A percentile compares a stretch with the other conserved stretches of the same genome.
phyloP scores from a whole-genome alignment of 2,888 invertebrate species.

The Drosophila nigricruria region DNA sequence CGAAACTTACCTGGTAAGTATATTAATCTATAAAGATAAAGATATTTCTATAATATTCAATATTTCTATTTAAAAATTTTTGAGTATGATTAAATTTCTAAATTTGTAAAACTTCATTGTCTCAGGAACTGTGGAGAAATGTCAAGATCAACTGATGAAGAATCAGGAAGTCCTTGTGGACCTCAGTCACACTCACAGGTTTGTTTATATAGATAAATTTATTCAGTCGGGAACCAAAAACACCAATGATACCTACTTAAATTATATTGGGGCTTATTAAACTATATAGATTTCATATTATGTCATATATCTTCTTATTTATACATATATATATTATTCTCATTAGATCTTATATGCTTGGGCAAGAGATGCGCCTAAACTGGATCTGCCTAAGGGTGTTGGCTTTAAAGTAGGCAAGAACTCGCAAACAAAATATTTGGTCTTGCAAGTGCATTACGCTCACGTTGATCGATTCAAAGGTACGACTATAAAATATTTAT shows the following conservation, averaged over 20 bases:
- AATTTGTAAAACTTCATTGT: background rate
- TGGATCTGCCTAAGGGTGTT: conserved; percentile 93
- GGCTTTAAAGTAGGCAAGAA: conserved; percentile 96
- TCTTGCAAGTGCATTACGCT: conserved; percentile 96
- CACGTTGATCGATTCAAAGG: conserved; percentile 88
- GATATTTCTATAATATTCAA: too few relatives aligned
- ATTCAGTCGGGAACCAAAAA: too few relatives aligned
- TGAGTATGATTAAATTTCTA: background rate
- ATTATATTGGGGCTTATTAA: background rate
- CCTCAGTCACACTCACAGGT: conserved; percentile 88
- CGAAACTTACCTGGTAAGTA: conserved; percentile 89
- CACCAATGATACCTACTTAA: too few relatives aligned
- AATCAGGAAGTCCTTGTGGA: conserved; percentile 91
- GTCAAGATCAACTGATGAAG: conserved; percentile 87
- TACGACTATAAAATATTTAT: conserved; percentile 75
- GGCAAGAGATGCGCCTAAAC: conserved; percentile 95
- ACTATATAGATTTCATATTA: background rate
- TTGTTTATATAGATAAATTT: too few relatives aligned
- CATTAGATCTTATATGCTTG: conserved; percentile 95
- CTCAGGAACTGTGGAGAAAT: conserved; percentile 97
- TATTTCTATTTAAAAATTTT: background rate
- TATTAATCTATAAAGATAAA: background rate
- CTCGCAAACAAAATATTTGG: conserved; percentile 94
- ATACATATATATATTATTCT: background rate
- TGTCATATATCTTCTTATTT: background rate